Evolutionary conservation across 2,888 invertebrate species (phyloP).

Genomic region (Plusia festucae): DNA sequence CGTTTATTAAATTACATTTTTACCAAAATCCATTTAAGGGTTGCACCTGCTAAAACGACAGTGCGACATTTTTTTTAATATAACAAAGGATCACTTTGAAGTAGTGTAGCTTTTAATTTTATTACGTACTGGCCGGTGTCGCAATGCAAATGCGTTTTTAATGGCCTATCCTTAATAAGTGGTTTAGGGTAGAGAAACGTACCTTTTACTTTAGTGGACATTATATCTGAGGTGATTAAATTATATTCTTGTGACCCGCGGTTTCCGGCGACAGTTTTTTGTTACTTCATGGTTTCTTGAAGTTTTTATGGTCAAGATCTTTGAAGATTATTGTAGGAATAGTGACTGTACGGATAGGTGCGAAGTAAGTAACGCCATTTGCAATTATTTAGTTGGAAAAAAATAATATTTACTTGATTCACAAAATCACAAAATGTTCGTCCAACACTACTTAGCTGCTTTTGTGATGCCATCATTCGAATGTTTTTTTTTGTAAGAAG

Average conservation of each 20-base stretch:
- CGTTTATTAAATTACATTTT: constrained; percentile 54
- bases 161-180: constrained; percentile 62
- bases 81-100: constrained; percentile 61
- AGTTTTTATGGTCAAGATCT: not conserved
- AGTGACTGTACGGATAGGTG: not conserved
- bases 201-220: constrained; percentile 35
- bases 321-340: not conserved
- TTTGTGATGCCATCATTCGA: too few relatives aligned
- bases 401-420: too few relatives aligned
- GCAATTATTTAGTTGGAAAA: too few relatives aligned
- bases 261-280: constrained; percentile 2
- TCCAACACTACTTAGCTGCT: too few relatives aligned
- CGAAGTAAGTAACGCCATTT: too few relatives aligned
- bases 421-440: too few relatives aligned
- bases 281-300: not conserved
- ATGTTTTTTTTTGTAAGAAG: too few relatives aligned
- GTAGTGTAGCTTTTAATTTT: constrained; percentile 67
- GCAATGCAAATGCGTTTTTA: constrained; percentile 69
- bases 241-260: constrained; percentile 23
- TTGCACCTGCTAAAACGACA: constrained; percentile 58
- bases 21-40: constrained; percentile 53
- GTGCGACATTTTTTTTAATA: constrained; percentile 52
- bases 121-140: constrained; percentile 64
- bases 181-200: constrained; percentile 38
- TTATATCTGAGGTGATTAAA: constrained; percentile 43